These are phyloP conservation scores for Minunthozetes semirufus DNA, from an alignment of 2,888 invertebrate species.

Conservation along the genomic window DNA sequence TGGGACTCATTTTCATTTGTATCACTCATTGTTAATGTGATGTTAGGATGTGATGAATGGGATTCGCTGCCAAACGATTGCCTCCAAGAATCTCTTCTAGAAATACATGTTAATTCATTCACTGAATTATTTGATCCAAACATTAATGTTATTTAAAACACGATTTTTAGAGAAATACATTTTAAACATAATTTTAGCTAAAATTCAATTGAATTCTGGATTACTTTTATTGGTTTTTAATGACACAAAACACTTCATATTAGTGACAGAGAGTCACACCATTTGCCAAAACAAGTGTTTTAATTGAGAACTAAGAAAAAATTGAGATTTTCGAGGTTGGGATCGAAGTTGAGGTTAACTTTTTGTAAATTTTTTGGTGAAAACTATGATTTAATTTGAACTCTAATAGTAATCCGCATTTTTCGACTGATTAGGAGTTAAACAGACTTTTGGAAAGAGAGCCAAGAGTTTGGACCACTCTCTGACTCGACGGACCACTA, in stretches of 20 bases:
- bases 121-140: neutral
- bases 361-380: too few relatives aligned
- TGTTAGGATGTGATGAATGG: neutral
- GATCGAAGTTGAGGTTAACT: too few relatives aligned
- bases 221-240: too few relatives aligned
- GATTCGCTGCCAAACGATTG: constrained; percentile 6
- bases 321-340: too few relatives aligned
- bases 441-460: neutral
- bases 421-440: neutral
- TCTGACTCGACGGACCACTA: constrained; percentile 10
- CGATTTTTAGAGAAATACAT: neutral
- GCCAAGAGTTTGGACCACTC: neutral
- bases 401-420: too few relatives aligned
- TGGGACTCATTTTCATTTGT: constrained; percentile 34
- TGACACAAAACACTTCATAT: too few relatives aligned
- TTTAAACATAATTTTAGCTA: neutral
- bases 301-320: too few relatives aligned
- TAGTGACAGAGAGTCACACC: too few relatives aligned
- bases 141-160: neutral
- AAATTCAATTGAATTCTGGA: neutral
- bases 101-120: neutral
- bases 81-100: constrained; percentile 3
- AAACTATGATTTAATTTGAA: too few relatives aligned
- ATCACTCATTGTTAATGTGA: neutral
- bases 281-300: too few relatives aligned